Percentiles rank a stretch among this genome's conserved stretches.
Evolutionary conservation across 2,888 invertebrate species (phyloP).

Genomic region (Drosophila parthenogenetica): DNA sequence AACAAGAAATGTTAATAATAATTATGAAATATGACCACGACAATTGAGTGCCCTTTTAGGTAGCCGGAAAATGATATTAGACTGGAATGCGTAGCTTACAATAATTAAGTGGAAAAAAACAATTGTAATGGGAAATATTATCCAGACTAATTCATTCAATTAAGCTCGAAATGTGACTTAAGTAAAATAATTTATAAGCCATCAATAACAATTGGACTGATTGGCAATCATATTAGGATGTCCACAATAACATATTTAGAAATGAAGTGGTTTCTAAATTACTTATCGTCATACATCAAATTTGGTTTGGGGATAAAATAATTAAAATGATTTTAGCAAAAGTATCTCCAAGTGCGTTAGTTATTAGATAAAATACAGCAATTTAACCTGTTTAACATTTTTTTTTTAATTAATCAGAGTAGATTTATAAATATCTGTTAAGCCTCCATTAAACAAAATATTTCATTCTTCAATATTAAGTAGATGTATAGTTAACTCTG

Average conservation of each 20-base stretch:
- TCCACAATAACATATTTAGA: not conserved
- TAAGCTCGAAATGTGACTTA: slow-evolving; percentile 15
- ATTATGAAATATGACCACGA: slow-evolving; percentile 40
- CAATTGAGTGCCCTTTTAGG: slow-evolving; percentile 54
- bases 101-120: slow-evolving; percentile 45
- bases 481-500: slow-evolving; percentile 12
- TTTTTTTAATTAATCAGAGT: no score
- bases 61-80: slow-evolving; percentile 43
- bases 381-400: no score
- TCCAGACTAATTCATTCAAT: slow-evolving; percentile 33
- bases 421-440: no score
- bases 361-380: no score
- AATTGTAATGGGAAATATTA: slow-evolving; percentile 37
- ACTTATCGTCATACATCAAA: no score
- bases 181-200: not conserved
- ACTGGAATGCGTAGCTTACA: slow-evolving; percentile 10
- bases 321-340: no score
- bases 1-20: slow-evolving; percentile 2
- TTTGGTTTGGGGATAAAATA: no score
- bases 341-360: no score
- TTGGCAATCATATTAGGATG: not conserved
- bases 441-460: no score
- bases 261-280: not conserved
- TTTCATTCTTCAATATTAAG: not conserved
- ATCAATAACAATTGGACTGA: slow-evolving; percentile 8